phyloP scores from a whole-genome alignment of 2,888 invertebrate species.

The Drosophila borborema region DNA sequence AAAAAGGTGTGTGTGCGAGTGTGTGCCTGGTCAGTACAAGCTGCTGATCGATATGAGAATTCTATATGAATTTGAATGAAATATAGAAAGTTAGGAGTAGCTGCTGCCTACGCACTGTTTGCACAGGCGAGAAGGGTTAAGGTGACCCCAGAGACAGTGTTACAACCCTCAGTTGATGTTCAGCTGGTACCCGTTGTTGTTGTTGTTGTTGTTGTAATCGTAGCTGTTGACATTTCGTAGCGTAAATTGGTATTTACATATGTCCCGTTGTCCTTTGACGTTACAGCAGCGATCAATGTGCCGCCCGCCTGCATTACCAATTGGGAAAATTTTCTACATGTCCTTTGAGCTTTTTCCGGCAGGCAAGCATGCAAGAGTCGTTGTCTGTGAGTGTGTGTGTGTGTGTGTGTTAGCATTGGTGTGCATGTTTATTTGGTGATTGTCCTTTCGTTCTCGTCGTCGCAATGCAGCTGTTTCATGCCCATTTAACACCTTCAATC shows the following conservation, averaged over 20 bases:
- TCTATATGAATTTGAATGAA: constrained; percentile 37
- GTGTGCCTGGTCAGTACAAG: constrained; percentile 21
- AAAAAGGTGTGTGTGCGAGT: constrained; percentile 21
- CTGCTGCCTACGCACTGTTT: constrained; percentile 32
- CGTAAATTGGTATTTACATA: constrained; percentile 82
- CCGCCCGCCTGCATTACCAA: constrained; percentile 67
- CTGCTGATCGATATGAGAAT: constrained; percentile 55
- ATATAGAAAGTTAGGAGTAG: constrained; percentile 28
- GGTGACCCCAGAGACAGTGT: constrained; percentile 22
- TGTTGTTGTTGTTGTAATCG: constrained; percentile 68
- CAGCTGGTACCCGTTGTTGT: constrained; percentile 6
- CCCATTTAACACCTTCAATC: constrained; percentile 81
- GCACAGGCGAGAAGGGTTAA: constrained; percentile 34
- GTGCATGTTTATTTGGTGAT: constrained; percentile 72
- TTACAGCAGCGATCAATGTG: constrained; percentile 56
- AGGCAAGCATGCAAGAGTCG: background rate
- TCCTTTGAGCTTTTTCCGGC: constrained; percentile 74
- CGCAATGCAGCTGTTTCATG: constrained; percentile 81
- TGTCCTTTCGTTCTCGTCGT: constrained; percentile 67
- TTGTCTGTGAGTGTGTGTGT: constrained; percentile 10
- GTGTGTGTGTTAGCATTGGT: constrained; percentile 24
- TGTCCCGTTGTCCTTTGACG: constrained; percentile 62
- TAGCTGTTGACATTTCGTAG: constrained; percentile 76
- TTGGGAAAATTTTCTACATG: constrained; percentile 62
- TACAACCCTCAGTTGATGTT: constrained; percentile 21